phyloP scores from a whole-genome alignment of 1,140 invertebrate genomes.

The Lordiphosa mommai region DNA sequence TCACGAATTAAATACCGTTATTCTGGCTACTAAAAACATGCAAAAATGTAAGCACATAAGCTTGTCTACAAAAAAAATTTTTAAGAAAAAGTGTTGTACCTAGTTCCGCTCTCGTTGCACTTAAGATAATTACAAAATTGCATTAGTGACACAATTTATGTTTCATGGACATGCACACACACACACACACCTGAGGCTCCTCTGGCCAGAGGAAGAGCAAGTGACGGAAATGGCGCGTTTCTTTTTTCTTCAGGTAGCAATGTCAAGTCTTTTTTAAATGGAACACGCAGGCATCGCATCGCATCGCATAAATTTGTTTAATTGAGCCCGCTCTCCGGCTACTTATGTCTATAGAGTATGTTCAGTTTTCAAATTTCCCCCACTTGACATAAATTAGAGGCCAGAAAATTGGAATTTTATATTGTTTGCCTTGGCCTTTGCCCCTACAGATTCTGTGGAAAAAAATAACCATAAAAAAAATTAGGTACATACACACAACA shows the following conservation, averaged over 20 bases:
- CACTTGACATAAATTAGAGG: conserved; percentile 57
- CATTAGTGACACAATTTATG: conserved; percentile 60
- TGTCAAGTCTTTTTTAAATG: conserved; percentile 31
- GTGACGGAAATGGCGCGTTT: conserved; percentile 4
- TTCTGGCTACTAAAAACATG: not conserved
- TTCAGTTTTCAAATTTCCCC: conserved; percentile 35
- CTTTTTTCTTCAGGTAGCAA: conserved; percentile 22
- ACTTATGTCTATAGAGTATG: conserved; percentile 23
- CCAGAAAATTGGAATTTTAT: conserved; percentile 40
- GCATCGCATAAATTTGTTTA: conserved; percentile 44
- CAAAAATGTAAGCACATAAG: not conserved
- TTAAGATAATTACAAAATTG: conserved; percentile 35
- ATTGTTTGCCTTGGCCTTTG: conserved; percentile 26
- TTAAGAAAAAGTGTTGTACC: not conserved
- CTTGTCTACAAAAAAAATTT: not conserved
- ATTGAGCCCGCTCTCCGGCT: conserved; percentile 39
- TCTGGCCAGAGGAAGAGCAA: not conserved
- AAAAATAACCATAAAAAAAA: conserved; percentile 7
- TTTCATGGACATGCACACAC: conserved; percentile 51
- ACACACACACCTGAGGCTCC: conserved; percentile 1
- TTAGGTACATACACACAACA: not conserved
- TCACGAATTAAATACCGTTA: too few relatives aligned
- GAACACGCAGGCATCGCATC: not conserved
- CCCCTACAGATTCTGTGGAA: conserved; percentile 4
- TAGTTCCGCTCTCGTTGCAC: conserved; percentile 45